Evolutionary conservation across 1,140 invertebrate species (phyloP).

Genomic region (Theocolax elegans): DNA sequence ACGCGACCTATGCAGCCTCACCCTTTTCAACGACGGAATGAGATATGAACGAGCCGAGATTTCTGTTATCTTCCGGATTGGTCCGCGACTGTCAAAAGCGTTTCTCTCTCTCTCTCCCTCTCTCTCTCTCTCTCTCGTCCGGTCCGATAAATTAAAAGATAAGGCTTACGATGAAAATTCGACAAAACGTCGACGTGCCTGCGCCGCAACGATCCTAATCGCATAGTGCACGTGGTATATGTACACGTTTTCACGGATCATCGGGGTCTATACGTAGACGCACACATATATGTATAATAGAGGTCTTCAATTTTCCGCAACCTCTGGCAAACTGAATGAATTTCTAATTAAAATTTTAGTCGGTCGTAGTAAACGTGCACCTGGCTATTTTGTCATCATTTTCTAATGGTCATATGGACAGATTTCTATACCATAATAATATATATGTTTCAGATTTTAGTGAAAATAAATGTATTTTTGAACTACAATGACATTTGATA

Average conservation of each 20-base stretch:
- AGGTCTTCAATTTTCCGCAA: not conserved
- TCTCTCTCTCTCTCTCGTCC: not conserved
- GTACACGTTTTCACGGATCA: slow-evolving; percentile 6
- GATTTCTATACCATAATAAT: no score
- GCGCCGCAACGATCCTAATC: slow-evolving; percentile 2
- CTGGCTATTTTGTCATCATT: no score
- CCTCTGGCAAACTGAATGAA: not conserved
- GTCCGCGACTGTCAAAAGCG: slow-evolving; percentile 16
- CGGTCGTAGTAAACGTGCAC: no score
- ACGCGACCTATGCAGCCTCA: slow-evolving; percentile 26
- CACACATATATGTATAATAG: no score
- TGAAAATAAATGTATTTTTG: no score
- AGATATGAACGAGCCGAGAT: slow-evolving; percentile 23
- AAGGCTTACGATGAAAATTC: slow-evolving; percentile 31
- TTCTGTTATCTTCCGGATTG: slow-evolving; percentile 35
- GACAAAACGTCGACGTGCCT: not conserved
- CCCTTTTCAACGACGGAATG: slow-evolving; percentile 5
- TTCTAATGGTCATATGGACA: no score
- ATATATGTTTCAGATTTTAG: no score
- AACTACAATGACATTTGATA: no score
- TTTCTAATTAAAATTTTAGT: no score
- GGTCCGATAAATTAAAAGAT: slow-evolving; percentile 42
- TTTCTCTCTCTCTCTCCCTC: not conserved
- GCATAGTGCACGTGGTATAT: not conserved
- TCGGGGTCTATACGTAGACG: no score